Evolutionary conservation across 2,797 vertebrate genomes (phyloP).

Genomic region (Uromys caudimaculatus): DNA sequence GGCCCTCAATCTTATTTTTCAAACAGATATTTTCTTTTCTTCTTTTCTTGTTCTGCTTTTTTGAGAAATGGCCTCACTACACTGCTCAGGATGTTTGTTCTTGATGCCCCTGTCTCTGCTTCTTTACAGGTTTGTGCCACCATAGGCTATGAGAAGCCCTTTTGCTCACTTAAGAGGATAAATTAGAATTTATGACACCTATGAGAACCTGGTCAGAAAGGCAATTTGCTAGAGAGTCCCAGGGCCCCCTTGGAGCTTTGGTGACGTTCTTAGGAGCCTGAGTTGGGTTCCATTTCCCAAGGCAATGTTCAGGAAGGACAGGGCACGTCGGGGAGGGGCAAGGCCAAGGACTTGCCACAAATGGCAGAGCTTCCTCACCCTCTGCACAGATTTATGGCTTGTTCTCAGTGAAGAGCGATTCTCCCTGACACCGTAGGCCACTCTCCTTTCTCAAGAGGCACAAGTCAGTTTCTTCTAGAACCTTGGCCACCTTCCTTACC

Average conservation of each 20-base stretch:
- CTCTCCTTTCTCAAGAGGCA: slow-evolving; percentile 4
- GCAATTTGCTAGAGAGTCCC: background rate
- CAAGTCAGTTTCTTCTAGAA: slow-evolving; percentile 52
- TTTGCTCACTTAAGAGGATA: slow-evolving; percentile 19
- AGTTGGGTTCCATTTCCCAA: background rate
- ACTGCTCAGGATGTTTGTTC: background rate
- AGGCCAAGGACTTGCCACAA: slow-evolving; percentile 63
- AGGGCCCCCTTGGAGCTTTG: background rate
- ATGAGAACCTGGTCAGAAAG: slow-evolving; percentile 58
- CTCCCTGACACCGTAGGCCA: background rate
- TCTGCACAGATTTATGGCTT: background rate
- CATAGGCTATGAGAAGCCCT: slow-evolving; percentile 10
- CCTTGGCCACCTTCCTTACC: background rate
- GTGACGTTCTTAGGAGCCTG: background rate
- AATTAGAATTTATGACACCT: slow-evolving; percentile 57
- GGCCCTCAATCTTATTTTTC: background rate
- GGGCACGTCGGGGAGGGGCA: background rate
- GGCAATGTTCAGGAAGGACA: background rate
- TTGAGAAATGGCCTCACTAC: background rate
- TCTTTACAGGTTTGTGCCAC: background rate
- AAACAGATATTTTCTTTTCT: background rate
- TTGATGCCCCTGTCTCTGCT: background rate
- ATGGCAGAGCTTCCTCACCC: slow-evolving; percentile 59
- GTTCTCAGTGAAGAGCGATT: background rate
- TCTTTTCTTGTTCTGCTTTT: background rate